Base-by-base conservation (phyloP, 92 coral and sea anemone species). In the Parazoanthus darwini region DNA sequence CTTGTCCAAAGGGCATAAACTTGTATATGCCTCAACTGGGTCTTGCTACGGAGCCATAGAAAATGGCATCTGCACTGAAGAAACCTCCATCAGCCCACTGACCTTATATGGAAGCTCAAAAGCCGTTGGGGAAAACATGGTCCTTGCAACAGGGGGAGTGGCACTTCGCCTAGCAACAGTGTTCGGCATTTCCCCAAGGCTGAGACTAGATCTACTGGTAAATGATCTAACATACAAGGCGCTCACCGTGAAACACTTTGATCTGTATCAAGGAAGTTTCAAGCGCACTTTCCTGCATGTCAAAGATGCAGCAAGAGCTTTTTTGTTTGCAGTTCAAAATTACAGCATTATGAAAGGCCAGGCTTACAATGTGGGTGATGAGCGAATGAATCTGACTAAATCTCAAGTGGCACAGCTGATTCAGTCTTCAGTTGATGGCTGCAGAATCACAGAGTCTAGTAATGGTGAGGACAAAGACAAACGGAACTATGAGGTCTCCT, bases 21-120 rank as follows among this genome's bases (percentile, higher is more conserved):
- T 96, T 86, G 90, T 96, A n/a, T 96, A 96, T 71, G 96, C 98
- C 9, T 96, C 98, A 3, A 96, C 98, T 6, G 98, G 98, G n/a
- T 96, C 98, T 1, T 96, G 98, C 81, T 96, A 96, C 68, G 98
- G 98, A 42, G 98, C 98, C n/a, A 91, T 96, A 37, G 85, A 70
- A n/a, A 89, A 90, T 67, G 98, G 98, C 7, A 79, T 94, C 9
- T 96, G 98, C 82, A 93, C 96, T 13, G 98, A 96, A 81, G 91
- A 96, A 42, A 96, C 98, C 1, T 94, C 95, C 1, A 96, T 96
- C 71, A 90, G 95, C 56, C 98, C 98, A 2, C 91, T 96, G 39
- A 93, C 98, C 7, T 86, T 96, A 58, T 96, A 96, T 85, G 98
- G 98, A 4, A 89, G 95, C 71, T 91, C 98, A 8, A 96, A 96